phyloP scores from a whole-genome alignment of 2,888 invertebrate genomes.

The Sphinx pinastri region DNA sequence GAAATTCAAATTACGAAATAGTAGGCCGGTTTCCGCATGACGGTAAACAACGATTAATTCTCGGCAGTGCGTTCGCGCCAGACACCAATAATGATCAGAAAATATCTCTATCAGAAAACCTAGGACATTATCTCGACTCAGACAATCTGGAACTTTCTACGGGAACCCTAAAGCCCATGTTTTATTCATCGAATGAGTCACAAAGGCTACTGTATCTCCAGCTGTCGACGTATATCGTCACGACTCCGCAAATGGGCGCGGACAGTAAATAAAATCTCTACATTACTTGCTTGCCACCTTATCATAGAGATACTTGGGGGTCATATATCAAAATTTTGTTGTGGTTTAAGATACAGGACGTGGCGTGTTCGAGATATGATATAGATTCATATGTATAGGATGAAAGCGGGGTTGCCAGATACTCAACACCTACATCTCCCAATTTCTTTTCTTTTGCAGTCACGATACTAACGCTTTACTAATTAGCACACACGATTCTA shows the following conservation, averaged over 20 bases:
- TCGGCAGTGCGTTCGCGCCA: no score
- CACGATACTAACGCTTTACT: no score
- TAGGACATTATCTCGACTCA: neutral
- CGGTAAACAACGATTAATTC: no score
- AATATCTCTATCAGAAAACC: conserved; percentile 11
- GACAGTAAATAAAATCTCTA: conserved; percentile 34
- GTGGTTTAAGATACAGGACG: conserved; percentile 21
- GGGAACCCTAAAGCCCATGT: conserved; percentile 16
- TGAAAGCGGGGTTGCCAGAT: no score
- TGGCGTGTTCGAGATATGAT: neutral
- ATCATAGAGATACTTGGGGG: conserved; percentile 25
- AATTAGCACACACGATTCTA: no score
- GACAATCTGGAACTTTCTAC: neutral
- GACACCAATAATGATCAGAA: neutral
- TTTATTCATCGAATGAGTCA: conserved; percentile 24
- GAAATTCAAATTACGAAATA: no score
- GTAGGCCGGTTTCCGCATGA: no score
- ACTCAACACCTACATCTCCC: no score
- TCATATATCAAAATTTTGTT: conserved; percentile 28
- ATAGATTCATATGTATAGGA: neutral
- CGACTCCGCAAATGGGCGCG: conserved; percentile 27
- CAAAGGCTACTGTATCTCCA: conserved; percentile 37
- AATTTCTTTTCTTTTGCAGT: no score
- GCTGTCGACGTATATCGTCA: conserved; percentile 40
- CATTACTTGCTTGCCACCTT: conserved; percentile 29